Evolutionary conservation across 2,888 invertebrate species (phyloP).

Genomic region (Cancer borealis): DNA sequence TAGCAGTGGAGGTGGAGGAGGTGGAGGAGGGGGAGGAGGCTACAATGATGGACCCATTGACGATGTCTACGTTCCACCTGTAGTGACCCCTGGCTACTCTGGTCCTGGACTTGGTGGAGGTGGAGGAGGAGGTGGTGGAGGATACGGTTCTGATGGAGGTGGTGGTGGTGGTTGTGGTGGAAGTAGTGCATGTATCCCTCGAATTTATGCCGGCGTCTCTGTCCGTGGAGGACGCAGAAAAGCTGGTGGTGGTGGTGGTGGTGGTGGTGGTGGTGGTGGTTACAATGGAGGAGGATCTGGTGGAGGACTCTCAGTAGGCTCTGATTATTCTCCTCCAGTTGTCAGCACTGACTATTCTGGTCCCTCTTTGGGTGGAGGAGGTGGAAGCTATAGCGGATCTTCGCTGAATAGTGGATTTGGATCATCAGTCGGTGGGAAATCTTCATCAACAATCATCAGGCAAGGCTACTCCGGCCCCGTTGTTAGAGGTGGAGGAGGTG

Average conservation of each 20-base stretch:
- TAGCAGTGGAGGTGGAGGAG: background rate
- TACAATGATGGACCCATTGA: background rate
- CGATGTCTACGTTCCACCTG: background rate
- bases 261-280: background rate
- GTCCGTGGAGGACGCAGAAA: background rate
- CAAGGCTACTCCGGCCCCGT: background rate
- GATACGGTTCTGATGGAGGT: background rate
- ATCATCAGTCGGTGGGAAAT: background rate
- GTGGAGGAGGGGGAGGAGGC: conserved; percentile 29
- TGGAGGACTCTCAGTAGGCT: background rate
- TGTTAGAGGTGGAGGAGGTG: background rate
- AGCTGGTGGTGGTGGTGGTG: background rate
- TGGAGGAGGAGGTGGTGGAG: background rate
- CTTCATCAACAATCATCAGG: background rate
- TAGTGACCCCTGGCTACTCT: no score
- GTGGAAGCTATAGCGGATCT: background rate
- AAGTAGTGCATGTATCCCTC: no score
- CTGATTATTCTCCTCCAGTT: background rate
- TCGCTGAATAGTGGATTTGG: background rate
- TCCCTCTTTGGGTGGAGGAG: background rate
- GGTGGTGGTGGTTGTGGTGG: background rate
- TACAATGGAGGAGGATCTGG: background rate
- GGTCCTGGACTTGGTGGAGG: background rate
- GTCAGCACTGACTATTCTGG: background rate
- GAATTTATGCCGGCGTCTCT: background rate